Evolutionary conservation across 2,113 vertebrate genomes (phyloP).

Genomic region (Nestor notabilis): DNA sequence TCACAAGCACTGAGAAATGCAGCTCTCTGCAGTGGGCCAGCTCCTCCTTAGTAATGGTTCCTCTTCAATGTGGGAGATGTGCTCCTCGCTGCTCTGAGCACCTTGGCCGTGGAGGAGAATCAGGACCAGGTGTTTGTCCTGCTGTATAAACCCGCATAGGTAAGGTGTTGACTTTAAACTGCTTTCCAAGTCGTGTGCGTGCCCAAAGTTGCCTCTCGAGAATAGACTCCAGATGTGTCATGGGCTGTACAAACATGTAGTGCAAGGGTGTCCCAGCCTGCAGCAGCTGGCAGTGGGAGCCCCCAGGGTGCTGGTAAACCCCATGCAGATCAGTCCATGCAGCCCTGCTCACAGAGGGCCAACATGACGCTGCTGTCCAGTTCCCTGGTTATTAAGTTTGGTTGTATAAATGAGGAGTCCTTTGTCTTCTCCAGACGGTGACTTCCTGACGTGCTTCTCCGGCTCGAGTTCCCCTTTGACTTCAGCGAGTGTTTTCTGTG

Average conservation of each 20-base stretch:
- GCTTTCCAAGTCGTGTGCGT: not conserved
- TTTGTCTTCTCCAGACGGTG: not conserved
- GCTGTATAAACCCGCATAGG: not conserved
- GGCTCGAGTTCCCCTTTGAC: not conserved
- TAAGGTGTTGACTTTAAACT: not conserved
- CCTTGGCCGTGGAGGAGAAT: not conserved
- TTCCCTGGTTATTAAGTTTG: not conserved
- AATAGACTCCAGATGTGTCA: no score
- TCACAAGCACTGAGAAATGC: not conserved
- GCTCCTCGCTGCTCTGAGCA: not conserved
- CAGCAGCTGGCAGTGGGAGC: not conserved
- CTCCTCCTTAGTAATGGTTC: not conserved
- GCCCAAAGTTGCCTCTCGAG: not conserved
- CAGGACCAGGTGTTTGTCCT: not conserved
- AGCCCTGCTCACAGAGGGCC: no score
- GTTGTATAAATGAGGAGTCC: not conserved
- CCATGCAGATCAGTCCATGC: not conserved
- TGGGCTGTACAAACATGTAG: not conserved
- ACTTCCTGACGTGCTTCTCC: not conserved
- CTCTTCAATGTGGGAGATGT: not conserved
- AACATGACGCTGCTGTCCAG: not conserved
- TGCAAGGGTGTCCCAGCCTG: not conserved
- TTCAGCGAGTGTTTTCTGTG: not conserved
- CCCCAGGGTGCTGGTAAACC: not conserved
- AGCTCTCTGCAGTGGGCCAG: not conserved